Conservation (phyloP, 2,113 vertebrate genomes). For the Callochromis pleurospilus region DNA sequence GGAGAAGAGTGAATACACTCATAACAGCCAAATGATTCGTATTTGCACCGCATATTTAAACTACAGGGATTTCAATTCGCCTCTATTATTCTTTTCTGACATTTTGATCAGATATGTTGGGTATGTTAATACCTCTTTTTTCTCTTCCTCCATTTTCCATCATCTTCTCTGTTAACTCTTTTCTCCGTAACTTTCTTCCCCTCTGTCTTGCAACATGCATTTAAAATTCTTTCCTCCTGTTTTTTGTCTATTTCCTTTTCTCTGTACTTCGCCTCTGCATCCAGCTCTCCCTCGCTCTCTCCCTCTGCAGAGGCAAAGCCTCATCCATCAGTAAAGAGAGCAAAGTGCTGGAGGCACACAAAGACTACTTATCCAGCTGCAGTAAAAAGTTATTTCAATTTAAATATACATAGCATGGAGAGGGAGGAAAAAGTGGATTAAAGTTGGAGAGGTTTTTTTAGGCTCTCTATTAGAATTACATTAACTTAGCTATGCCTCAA, state of each 20-base stretch:
- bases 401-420: constrained; percentile 86
- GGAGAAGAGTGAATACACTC: constrained; percentile 46
- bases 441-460: constrained; percentile 76
- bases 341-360: constrained; percentile 80
- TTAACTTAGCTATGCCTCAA: constrained; percentile 64
- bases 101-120: constrained; percentile 59
- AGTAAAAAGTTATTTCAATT: constrained; percentile 83
- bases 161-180: constrained; percentile 23
- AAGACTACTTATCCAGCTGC: constrained; percentile 77
- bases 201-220: constrained; percentile 10
- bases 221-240: constrained; percentile 1
- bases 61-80: constrained; percentile 39
- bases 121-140: constrained; percentile 41
- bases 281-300: background rate
- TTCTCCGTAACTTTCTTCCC: background rate
- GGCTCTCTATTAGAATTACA: constrained; percentile 75
- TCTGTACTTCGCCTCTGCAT: background rate
- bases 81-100: constrained; percentile 56
- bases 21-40: constrained; percentile 56
- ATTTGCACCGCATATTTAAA: constrained; percentile 67
- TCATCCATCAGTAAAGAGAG: constrained; percentile 75
- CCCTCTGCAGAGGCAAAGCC: constrained; percentile 45
- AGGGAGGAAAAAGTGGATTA: constrained; percentile 73
- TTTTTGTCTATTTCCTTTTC: constrained; percentile 19
- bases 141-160: background rate